phyloP scores from a whole-genome alignment of 2,797 vertebrate species.

The Lycodopsis pacificus region DNA sequence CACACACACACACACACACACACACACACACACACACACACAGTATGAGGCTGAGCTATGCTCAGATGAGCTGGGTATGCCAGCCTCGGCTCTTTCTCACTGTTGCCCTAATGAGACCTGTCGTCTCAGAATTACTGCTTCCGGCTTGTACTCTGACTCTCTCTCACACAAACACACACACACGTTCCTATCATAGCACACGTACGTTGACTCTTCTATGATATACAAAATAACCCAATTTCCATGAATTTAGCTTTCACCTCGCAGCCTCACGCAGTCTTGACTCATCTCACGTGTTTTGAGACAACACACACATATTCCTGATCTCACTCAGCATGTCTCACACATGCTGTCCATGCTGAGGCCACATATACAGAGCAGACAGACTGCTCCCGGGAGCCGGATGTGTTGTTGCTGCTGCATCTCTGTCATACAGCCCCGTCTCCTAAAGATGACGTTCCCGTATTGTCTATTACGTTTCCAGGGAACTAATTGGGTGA shows the following conservation, averaged over 20 bases:
- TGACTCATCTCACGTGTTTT: background rate
- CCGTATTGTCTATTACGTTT: background rate
- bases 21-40: constrained; percentile 12
- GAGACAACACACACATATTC: background rate
- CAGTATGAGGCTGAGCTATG: constrained; percentile 41
- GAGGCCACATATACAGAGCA: background rate
- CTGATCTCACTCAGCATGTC: background rate
- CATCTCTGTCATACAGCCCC: too few species aligned
- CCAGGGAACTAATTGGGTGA: background rate
- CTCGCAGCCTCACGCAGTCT: background rate
- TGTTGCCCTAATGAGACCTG: constrained; percentile 60
- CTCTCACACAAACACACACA: background rate
- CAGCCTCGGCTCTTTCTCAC: constrained; percentile 44
- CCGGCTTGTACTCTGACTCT: constrained; percentile 8
- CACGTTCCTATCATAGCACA: background rate
- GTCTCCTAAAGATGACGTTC: too few species aligned
- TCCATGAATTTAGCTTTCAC: background rate
- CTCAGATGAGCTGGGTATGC: background rate
- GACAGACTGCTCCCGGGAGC: background rate
- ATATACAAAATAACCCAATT: background rate
- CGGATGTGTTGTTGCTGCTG: background rate
- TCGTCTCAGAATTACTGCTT: constrained; percentile 48
- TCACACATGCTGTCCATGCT: background rate
- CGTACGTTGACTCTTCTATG: background rate
- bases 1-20: constrained; percentile 22